A percentile compares a stretch with the other conserved stretches of the same genome.
These are phyloP conservation scores for Willisornis vidua DNA, from an alignment of 2,113 vertebrate genomes.

Conservation along the genomic window DNA sequence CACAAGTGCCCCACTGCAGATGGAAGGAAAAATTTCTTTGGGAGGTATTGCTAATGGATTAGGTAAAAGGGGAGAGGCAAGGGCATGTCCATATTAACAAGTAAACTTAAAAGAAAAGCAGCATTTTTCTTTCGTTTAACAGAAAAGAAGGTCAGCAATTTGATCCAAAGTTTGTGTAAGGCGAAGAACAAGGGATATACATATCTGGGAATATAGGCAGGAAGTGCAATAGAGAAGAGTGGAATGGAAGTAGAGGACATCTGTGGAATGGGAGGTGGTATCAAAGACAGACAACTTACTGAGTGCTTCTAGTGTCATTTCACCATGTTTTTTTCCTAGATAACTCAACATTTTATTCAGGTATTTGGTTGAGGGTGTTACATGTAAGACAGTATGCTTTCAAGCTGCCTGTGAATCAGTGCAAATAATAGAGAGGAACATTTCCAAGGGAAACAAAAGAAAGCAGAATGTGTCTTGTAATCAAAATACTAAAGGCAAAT, in stretches of 20 bases:
- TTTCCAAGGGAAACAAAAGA: slow-evolving; percentile 39
- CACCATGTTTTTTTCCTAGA: slow-evolving; percentile 48
- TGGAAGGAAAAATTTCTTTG: not conserved
- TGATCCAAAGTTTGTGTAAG: not conserved
- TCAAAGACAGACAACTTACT: not conserved
- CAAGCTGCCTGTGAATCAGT: slow-evolving; percentile 28
- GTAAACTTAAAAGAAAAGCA: slow-evolving; percentile 15
- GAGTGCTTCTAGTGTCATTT: slow-evolving; percentile 17
- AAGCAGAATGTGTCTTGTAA: slow-evolving; percentile 32
- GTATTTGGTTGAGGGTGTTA: not conserved
- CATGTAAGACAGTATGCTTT: slow-evolving; percentile 42
- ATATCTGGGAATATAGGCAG: not conserved
- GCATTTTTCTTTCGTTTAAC: slow-evolving; percentile 16
- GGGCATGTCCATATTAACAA: not conserved
- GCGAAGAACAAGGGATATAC: not conserved
- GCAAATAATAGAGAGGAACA: not conserved
- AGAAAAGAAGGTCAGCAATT: not conserved
- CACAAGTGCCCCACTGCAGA: not conserved
- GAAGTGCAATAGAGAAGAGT: slow-evolving; percentile 24
- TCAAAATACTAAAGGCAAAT: slow-evolving; percentile 29
- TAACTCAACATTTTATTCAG: slow-evolving; percentile 21
- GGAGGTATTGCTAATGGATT: not conserved
- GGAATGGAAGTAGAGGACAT: slow-evolving; percentile 22
- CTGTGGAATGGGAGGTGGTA: slow-evolving; percentile 16
- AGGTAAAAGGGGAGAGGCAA: not conserved